These are phyloP conservation scores for Tanypteryx hageni DNA, from an alignment of 2,888 invertebrate genomes.

Conservation along the genomic window DNA sequence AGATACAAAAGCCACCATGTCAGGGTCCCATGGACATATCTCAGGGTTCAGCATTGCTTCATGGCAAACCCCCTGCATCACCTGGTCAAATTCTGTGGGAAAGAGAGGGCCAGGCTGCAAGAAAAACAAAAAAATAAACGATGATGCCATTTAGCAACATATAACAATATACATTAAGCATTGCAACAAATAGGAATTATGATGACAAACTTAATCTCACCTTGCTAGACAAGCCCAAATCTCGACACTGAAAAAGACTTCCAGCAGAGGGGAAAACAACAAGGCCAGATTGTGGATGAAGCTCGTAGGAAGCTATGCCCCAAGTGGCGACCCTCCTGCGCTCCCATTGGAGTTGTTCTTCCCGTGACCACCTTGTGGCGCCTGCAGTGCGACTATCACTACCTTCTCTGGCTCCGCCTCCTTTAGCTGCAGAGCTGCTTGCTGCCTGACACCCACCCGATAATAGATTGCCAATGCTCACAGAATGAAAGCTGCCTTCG, in stretches of 20 bases:
- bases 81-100: constrained; percentile 79
- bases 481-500: constrained; percentile 85
- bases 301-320: constrained; percentile 96
- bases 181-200: background rate
- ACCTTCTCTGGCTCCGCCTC: constrained; percentile 70
- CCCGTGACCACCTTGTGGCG: constrained; percentile 84
- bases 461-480: constrained; percentile 74
- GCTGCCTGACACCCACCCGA: constrained; percentile 38
- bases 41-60: constrained; percentile 86
- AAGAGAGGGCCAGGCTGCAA: constrained; percentile 80
- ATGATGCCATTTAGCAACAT: background rate
- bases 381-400: background rate
- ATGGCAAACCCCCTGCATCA: constrained; percentile 78
- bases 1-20: constrained; percentile 93
- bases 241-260: constrained; percentile 90
- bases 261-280: constrained; percentile 95
- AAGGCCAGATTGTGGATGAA: constrained; percentile 88
- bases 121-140: constrained; percentile 65
- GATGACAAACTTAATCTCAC: constrained; percentile 52
- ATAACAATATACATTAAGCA: background rate
- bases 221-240: constrained; percentile 75
- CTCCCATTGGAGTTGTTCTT: constrained; percentile 94
- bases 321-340: constrained; percentile 93
- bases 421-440: constrained; percentile 71
- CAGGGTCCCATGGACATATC: constrained; percentile 87